A percentile compares a stretch with the other conserved stretches of the same genome.
phyloP scores from a whole-genome alignment of 2,113 vertebrate species.

The Lophura nycthemera region DNA sequence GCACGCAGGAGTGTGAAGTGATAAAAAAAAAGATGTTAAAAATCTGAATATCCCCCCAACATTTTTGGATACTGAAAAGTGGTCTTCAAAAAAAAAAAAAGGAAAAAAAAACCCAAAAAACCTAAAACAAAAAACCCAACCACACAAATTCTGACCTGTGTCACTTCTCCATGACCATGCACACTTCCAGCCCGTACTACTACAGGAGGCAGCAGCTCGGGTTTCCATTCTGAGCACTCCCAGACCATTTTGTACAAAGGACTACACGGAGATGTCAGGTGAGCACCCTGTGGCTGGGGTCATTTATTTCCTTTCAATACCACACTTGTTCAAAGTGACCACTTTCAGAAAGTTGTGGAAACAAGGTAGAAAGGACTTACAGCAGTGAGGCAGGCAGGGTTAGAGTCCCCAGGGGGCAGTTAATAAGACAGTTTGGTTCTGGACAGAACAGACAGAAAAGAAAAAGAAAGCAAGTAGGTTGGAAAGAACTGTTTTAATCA shows the following conservation, averaged over 20 bases:
- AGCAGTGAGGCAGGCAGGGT: constrained; percentile 92
- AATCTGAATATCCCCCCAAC: not conserved
- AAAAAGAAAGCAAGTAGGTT: constrained; percentile 85
- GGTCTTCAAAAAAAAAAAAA: not conserved
- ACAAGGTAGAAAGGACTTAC: constrained; percentile 92
- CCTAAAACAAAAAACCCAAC: not conserved
- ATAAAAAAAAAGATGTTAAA: accelerated
- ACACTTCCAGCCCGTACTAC: not conserved
- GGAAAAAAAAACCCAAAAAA: not conserved
- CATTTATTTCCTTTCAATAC: not conserved
- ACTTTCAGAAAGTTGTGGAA: constrained; percentile 52
- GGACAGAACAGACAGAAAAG: constrained; percentile 88
- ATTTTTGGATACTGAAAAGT: not conserved
- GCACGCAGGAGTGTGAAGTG: accelerated
- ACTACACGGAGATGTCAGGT: not conserved
- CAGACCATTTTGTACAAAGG: not conserved
- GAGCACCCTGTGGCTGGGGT: accelerated
- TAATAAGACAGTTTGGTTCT: constrained; percentile 99
- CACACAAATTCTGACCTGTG: not conserved
- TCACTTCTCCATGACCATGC: not conserved
- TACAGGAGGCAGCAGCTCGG: accelerated
- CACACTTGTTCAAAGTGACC: not conserved
- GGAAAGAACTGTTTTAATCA: constrained; percentile 74
- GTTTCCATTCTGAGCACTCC: not conserved
- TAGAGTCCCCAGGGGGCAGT: constrained; percentile 99